phyloP scores from a whole-genome alignment of 2,797 vertebrate species.

The Arrhamphus sclerolepis region DNA sequence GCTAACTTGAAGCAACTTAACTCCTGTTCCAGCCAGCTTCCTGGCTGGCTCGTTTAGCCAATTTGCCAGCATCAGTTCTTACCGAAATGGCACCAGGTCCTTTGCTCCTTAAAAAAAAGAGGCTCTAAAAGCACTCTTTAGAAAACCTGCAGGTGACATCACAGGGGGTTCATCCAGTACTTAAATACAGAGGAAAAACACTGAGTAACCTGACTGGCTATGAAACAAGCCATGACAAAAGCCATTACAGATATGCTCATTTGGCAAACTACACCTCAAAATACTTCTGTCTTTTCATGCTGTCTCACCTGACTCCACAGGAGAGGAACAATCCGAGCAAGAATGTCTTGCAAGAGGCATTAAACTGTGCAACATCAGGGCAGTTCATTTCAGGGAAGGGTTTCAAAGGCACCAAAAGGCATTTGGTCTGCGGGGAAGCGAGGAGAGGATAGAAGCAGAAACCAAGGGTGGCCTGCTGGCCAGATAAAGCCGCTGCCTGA shows the following conservation, averaged over 20 bases:
- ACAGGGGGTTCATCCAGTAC: no score
- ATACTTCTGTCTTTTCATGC: constrained; percentile 19
- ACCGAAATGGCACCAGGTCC: no score
- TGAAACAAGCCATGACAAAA: constrained; percentile 8
- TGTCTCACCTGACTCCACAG: constrained; percentile 41
- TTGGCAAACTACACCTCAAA: constrained; percentile 16
- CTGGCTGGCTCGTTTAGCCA: no score
- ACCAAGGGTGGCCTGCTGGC: constrained; percentile 65
- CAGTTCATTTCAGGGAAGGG: constrained; percentile 37
- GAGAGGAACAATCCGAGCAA: constrained; percentile 17
- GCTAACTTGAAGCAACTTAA: no score
- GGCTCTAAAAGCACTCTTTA: no score
- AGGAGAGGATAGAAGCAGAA: constrained; percentile 39
- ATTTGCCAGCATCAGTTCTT: no score
- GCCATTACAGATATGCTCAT: constrained; percentile 11
- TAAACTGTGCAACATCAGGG: constrained; percentile 63
- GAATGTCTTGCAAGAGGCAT: constrained; percentile 51
- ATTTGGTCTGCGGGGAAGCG: constrained; percentile 30
- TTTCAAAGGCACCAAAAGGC: constrained; percentile 55
- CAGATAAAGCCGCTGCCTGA: constrained; percentile 69
- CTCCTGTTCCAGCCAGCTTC: no score
- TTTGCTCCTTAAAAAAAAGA: no score
- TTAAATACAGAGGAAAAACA: no score
- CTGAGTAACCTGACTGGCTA: constrained; percentile 9
- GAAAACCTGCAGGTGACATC: no score